A percentile compares a stretch with the other conserved stretches of the same genome.
Conservation (phyloP, 2,797 vertebrate genomes). For the Cynopterus sphinx region DNA sequence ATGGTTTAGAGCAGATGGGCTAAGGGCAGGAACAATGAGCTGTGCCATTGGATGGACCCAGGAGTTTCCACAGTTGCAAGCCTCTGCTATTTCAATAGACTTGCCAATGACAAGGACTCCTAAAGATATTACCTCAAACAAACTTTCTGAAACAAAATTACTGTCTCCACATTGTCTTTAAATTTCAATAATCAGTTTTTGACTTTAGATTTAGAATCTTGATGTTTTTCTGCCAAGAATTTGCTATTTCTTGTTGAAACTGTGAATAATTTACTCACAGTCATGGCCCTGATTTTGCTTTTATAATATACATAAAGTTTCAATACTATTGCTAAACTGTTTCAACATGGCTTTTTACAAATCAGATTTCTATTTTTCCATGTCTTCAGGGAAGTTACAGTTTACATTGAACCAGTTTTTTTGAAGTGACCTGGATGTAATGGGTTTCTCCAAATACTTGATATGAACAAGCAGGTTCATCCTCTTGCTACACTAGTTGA, state of each 20-base stretch:
- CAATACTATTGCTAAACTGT: not conserved
- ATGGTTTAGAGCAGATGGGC: not conserved
- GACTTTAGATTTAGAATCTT: not conserved
- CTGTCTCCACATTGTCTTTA: not conserved
- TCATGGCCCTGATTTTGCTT: not conserved
- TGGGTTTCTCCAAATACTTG: not conserved
- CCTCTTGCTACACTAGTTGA: accelerated
- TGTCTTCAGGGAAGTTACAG: not conserved
- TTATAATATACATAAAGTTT: not conserved
- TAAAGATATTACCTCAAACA: not conserved
- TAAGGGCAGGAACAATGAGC: not conserved
- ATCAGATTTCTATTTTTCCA: not conserved
- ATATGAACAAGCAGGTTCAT: not conserved
- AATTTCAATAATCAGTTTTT: not conserved
- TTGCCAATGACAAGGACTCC: not conserved
- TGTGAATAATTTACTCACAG: not conserved
- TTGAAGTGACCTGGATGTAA: not conserved
- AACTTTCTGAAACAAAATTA: not conserved
- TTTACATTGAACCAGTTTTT: not conserved
- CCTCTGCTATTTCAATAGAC: not conserved
- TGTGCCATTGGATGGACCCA: not conserved
- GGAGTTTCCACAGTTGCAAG: not conserved
- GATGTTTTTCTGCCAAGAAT: not conserved
- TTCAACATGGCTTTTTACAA: not conserved
- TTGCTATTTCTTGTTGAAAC: not conserved